These are phyloP conservation scores for Metallyticus violacea DNA, from an alignment of 2,888 invertebrate species.

Conservation along the genomic window DNA sequence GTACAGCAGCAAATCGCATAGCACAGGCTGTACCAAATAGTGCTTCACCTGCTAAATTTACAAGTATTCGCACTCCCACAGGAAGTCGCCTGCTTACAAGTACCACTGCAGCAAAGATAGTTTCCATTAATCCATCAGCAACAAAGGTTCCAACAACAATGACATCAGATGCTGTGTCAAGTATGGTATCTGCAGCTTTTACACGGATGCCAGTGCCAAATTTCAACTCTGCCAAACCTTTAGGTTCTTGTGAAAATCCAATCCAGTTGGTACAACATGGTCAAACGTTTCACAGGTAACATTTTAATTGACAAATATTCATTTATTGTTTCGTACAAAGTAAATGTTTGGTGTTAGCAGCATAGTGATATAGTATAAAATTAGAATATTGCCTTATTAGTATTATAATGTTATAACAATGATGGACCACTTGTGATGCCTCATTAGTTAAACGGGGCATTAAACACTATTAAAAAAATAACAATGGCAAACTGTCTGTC, in stretches of 20 bases:
- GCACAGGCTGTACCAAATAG: not conserved
- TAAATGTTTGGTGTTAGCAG: not conserved
- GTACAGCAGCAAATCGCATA: not conserved
- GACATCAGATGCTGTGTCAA: conserved; percentile 11
- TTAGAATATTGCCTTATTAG: not conserved
- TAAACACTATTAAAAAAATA: no score
- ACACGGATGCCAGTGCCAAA: conserved; percentile 29
- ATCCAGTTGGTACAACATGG: conserved; percentile 59
- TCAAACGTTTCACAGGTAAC: conserved; percentile 54
- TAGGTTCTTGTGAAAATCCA: conserved; percentile 56
- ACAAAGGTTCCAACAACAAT: conserved; percentile 5
- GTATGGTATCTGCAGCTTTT: conserved; percentile 18
- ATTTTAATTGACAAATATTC: not conserved
- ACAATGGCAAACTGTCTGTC: no score
- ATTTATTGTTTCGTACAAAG: not conserved
- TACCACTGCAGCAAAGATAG: conserved; percentile 18
- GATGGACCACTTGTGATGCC: no score
- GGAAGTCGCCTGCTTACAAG: not conserved
- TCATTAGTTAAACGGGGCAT: no score
- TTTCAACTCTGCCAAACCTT: conserved; percentile 41
- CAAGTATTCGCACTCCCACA: conserved; percentile 3
- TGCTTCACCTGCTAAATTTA: conserved; percentile 11
- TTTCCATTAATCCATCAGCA: conserved; percentile 15
- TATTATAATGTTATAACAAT: not conserved
- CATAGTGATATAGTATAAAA: not conserved